Evolutionary conservation across 2,113 vertebrate genomes (phyloP), one percentile per base, ranked within the genome.

Genomic region (Chiloscyllium plagiosum): DNA sequence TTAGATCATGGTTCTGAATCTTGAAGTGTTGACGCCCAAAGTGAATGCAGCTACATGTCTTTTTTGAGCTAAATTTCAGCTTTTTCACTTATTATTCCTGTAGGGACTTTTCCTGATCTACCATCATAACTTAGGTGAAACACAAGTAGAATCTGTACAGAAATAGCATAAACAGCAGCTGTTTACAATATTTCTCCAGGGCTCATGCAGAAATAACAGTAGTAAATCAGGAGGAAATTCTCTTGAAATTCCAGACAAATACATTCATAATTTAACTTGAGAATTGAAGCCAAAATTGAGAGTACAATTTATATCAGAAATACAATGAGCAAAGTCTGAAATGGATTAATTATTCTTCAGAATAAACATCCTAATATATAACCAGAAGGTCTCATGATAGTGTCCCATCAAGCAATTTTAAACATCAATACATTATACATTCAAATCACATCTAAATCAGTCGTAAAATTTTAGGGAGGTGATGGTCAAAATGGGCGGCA

Each of bases 171-270:
- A 89, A 89, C 29, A 66, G 61, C 89, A 65, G 56, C 56, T n/a
- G 65, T 93, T 93, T 93, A 93, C n/a, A 66, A 93, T n/a, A 93
- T 93, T 93, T 93, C 61, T 68, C 89, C 61, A 22, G 5, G 33
- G 89, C n/a, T 37, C n/a, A 61, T 0, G 5, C 37, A 37, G 61
- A 37, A 66, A 56, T 61, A 33, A 61, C 52, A 90, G 52, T 5
- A 61, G 87, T 56, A 61, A 65, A 93, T 93, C 89, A 93, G 19
- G 61, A n/a, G 89, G 72, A 93, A 93, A 19, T n/a, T n/a, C 89
- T 66, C 33, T 66, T 33, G 61, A 17, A 93, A 66, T 93, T 66
- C 56, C 6, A 19, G 56, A 17, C 29, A 17, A 93, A 93, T 20
- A 22, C 37, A 17, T 93, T 93, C n/a, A 93, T 5, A 93, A 66